Conservation (phyloP, 2,113 vertebrate species). For the Trachemys scripta region DNA sequence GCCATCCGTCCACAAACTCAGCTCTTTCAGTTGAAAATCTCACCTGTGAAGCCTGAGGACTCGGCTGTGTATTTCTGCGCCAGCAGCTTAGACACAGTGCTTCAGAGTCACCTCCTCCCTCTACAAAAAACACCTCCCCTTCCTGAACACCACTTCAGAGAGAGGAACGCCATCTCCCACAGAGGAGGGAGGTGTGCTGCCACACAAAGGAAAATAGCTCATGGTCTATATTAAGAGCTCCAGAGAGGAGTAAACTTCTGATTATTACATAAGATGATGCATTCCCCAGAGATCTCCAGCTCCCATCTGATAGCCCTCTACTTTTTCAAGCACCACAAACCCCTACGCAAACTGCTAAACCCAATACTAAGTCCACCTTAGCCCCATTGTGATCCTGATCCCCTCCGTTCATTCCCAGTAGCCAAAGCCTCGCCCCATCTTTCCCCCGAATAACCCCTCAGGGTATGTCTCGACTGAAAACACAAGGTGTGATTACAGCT, state of each 20-base stretch:
- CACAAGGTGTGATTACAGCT: neutral
- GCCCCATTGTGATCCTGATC: too few relatives aligned
- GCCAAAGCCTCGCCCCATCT: neutral
- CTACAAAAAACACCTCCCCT: neutral
- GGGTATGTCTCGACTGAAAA: neutral
- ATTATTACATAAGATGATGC: neutral
- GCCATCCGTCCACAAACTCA: rapidly evolving
- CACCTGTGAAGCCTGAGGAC: neutral
- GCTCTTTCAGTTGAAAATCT: neutral
- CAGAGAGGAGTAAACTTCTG: neutral
- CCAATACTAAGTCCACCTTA: too few relatives aligned
- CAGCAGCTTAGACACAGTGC: neutral
- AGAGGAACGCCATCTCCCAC: neutral
- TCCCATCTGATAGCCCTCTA: neutral
- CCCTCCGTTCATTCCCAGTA: too few relatives aligned
- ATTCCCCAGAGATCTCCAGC: neutral
- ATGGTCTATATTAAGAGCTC: neutral
- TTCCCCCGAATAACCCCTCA: neutral
- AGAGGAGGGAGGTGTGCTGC: neutral
- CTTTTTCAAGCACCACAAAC: neutral
- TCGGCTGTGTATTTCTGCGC: neutral
- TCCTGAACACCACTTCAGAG: neutral
- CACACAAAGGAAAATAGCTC: neutral
- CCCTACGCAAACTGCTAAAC: too few relatives aligned
- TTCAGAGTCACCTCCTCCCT: neutral